Conservation (phyloP, 1,140 invertebrate species). For the Zaprionus davidi region DNA sequence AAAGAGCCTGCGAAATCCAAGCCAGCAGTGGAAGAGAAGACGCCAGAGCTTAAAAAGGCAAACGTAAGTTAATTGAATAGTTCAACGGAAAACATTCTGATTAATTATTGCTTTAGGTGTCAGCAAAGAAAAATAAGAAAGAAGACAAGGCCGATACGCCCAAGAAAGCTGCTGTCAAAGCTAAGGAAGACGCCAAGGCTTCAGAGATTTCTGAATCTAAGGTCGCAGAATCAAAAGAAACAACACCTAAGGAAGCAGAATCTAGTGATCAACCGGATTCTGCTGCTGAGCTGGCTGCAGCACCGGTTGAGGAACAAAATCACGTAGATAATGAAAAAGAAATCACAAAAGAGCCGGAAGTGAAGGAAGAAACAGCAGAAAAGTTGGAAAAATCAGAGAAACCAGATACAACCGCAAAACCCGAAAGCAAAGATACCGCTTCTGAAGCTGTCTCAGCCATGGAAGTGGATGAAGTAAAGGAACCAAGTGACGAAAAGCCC, state of each 20-base stretch:
- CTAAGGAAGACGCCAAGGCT: slow-evolving; percentile 14
- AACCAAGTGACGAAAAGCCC: slow-evolving; percentile 29
- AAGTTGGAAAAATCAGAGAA: slow-evolving; percentile 40
- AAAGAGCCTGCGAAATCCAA: slow-evolving; percentile 51
- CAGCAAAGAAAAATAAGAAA: slow-evolving; percentile 60
- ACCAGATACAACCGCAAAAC: slow-evolving; percentile 37
- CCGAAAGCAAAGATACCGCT: slow-evolving; percentile 30
- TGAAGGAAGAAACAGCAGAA: slow-evolving; percentile 28
- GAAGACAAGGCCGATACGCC: slow-evolving; percentile 53
- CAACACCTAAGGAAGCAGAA: slow-evolving; percentile 22
- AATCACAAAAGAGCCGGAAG: slow-evolving; percentile 36
- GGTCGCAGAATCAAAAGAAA: slow-evolving; percentile 29
- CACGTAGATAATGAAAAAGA: slow-evolving; percentile 52
- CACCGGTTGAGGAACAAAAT: slow-evolving; percentile 54
- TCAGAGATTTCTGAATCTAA: slow-evolving; percentile 25
- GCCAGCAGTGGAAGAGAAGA: slow-evolving; percentile 15
- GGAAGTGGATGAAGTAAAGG: slow-evolving; percentile 61
- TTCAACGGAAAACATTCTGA: background rate
- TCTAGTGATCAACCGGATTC: slow-evolving; percentile 61
- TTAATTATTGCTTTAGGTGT: slow-evolving; percentile 23
- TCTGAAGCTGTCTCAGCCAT: slow-evolving; percentile 42
- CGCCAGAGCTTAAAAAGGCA: slow-evolving; percentile 36
- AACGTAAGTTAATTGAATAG: slow-evolving; percentile 43
- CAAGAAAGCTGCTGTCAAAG: slow-evolving; percentile 28
- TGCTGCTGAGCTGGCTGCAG: slow-evolving; percentile 24